Base-by-base conservation (phyloP, 2,113 vertebrate genomes). In the Poeciliopsis turrubarensis region DNA sequence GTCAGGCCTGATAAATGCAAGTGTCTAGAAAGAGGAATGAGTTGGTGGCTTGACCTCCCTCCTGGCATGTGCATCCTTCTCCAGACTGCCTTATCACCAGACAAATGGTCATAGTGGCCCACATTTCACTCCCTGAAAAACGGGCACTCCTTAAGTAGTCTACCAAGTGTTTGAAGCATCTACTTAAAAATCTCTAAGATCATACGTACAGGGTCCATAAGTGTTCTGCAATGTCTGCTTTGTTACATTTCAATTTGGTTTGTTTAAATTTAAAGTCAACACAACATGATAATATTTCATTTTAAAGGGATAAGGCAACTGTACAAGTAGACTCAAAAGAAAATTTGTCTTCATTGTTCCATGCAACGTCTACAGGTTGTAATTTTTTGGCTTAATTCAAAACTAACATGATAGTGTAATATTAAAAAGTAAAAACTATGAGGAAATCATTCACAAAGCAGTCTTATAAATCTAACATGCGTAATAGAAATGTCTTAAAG, bases 21-120 rank as follows among this genome's bases (percentile, higher is more conserved):
- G 86, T 89, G 91, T 92, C 92, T 69, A 11, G 65, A 71, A 89
- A 89, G 92, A 90, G 87, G 82, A 91, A 91, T 90, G 89, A 91
- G 80, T 89, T 79, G 82, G 82, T 91, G 82, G 80, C 89, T 88
- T 92, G 92, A 93, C 92, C 91, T 89, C 91, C 89, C 91, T 89
- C 79, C 89, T 92, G 89, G 91, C 92, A 92, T 90, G 86, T 89
- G 85, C 89, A 91, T 89, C 88, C 82, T 81, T 89, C 86, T 88
- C 84, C 67, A 85, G 88, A 84, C 88, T 91, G 83, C 88, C 86
- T 90, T 89, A 92, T 91, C 92, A 81, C 71, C 77, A 87, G 87
- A 93, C 78, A 88, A 91, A 92, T 91, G 81, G 87, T 84, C 85
- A 81, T 77, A 67, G 72, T 80, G 82, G 87, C 70, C 73, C 82